Percentiles rank a stretch among this genome's conserved stretches.
phyloP scores from a whole-genome alignment of 2,113 vertebrate genomes.

The Monopterus albus region DNA sequence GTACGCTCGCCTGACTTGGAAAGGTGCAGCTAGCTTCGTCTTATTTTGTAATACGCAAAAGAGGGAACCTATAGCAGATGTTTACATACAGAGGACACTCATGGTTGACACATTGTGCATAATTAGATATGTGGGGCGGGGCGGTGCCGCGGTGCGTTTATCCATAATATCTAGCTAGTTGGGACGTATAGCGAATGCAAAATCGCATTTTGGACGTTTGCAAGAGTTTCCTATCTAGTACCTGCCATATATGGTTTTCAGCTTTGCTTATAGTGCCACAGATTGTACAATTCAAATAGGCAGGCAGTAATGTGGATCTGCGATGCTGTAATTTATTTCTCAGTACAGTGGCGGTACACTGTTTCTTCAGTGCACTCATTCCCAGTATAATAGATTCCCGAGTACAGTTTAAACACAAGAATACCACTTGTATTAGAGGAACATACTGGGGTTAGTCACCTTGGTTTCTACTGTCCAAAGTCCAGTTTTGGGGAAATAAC shows the following conservation, averaged over 20 bases:
- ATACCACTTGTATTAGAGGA: no score
- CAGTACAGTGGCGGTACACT: no score
- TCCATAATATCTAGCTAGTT: background rate
- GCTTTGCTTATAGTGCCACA: background rate
- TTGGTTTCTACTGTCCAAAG: background rate
- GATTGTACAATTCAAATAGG: background rate
- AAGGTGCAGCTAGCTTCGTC: background rate
- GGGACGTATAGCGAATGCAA: background rate
- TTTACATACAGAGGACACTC: slow-evolving; percentile 19
- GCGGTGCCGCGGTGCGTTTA: slow-evolving; percentile 45
- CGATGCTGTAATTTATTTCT: background rate
- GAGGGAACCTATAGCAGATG: background rate
- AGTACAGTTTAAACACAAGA: background rate
- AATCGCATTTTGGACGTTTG: background rate
- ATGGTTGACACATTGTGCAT: slow-evolving; percentile 24
- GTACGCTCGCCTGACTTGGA: background rate
- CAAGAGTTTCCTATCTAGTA: background rate
- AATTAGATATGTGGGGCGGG: slow-evolving; percentile 58
- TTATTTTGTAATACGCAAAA: background rate
- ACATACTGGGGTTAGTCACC: background rate
- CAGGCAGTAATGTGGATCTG: background rate
- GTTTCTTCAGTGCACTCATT: no score
- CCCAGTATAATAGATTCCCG: no score
- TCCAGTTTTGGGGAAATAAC: no score
- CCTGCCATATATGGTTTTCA: no score